Conservation (phyloP, 2,797 vertebrate species). For the Hoplostethus mediterraneus region DNA sequence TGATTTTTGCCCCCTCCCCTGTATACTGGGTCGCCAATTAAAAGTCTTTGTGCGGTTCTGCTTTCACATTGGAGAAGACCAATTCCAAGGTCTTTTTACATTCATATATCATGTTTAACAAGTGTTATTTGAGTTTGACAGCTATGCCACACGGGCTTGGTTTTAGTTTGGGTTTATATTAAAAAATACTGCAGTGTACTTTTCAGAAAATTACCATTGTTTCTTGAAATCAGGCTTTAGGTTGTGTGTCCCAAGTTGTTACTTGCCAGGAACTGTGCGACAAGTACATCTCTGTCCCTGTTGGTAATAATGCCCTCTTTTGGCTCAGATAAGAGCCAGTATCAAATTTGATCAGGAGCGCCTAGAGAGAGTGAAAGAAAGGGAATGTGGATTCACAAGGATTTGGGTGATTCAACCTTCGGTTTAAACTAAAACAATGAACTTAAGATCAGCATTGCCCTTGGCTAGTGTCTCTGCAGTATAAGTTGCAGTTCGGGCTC, state of each 20-base stretch:
- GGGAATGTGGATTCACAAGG: too few species aligned
- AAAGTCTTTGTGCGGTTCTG: not conserved
- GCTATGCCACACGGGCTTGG: too few species aligned
- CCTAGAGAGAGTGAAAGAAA: too few species aligned
- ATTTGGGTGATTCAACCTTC: too few species aligned
- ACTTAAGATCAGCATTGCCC: conserved; percentile 36
- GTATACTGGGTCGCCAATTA: not conserved
- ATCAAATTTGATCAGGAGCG: too few species aligned
- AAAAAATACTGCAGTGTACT: too few species aligned
- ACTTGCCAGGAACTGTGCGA: not conserved
- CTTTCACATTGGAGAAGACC: not conserved
- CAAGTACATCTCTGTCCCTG: not conserved
- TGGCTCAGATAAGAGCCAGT: not conserved
- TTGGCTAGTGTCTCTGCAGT: conserved; percentile 42
- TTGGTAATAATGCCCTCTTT: not conserved
- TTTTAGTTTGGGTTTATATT: too few species aligned
- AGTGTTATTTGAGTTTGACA: too few species aligned
- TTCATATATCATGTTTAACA: too few species aligned
- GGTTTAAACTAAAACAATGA: too few species aligned
- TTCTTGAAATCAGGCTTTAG: not conserved
- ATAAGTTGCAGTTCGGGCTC: conserved; percentile 21
- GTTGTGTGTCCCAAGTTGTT: too few species aligned
- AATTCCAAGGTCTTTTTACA: not conserved
- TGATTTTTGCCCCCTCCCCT: conserved; percentile 40
- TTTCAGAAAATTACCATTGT: not conserved